Percentiles rank a stretch among this genome's conserved stretches.
These are phyloP conservation scores for Perodicticus potto DNA, from an alignment of 2,797 vertebrate species.

Conservation along the genomic window DNA sequence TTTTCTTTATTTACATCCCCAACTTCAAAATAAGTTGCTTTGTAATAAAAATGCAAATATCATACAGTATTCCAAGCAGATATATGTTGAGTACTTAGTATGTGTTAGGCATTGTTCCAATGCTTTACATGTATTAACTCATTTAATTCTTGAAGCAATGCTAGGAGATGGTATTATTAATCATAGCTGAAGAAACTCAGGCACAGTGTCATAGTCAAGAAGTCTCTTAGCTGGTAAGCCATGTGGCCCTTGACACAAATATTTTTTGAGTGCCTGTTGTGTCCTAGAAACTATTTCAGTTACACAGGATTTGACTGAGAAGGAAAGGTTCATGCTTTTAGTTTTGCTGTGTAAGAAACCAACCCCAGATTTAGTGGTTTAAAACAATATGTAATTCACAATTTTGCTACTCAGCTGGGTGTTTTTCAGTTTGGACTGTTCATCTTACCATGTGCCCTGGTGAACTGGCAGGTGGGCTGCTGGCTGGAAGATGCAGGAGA, in stretches of 20 bases:
- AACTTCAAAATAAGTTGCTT: not conserved
- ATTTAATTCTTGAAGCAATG: not conserved
- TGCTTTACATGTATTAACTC: not conserved
- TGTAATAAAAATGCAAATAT: not conserved
- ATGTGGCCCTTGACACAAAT: not conserved
- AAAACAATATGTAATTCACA: not conserved
- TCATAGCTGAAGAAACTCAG: not conserved
- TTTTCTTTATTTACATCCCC: not conserved
- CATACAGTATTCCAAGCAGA: not conserved
- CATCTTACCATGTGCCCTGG: not conserved
- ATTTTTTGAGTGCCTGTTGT: not conserved
- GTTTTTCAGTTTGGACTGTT: not conserved
- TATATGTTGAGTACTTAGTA: not conserved
- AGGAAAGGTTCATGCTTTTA: not conserved
- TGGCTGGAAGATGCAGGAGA: not conserved
- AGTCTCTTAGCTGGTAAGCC: not conserved
- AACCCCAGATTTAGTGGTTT: not conserved
- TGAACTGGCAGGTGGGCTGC: not conserved
- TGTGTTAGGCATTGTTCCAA: not conserved
- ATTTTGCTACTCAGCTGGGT: too few species aligned
- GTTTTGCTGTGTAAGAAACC: not conserved
- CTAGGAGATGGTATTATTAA: not conserved
- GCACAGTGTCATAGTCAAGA: not conserved
- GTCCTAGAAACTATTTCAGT: not conserved
- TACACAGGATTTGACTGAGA: not conserved